Conservation (phyloP, 1,140 invertebrate genomes). For the Paramacrobiotus metropolitanus region DNA sequence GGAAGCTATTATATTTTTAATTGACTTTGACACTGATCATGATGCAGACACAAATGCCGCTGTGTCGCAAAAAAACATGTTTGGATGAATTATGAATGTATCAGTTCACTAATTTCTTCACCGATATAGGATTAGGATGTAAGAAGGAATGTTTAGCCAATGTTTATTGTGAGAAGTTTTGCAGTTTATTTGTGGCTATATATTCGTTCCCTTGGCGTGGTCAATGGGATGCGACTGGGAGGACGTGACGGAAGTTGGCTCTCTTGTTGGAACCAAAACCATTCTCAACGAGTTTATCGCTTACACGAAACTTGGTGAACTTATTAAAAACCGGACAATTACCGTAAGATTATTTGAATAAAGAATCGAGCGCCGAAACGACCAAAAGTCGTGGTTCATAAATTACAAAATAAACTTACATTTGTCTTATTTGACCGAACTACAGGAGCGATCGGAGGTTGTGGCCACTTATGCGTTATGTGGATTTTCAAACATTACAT, state of each 20-base stretch:
- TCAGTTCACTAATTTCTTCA: no score
- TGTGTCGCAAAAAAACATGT: no score
- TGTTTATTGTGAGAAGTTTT: slow-evolving; percentile 10
- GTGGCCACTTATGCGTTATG: slow-evolving; percentile 83
- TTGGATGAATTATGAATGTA: no score
- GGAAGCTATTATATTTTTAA: no score
- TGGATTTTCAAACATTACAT: slow-evolving; percentile 77
- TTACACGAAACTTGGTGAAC: slow-evolving; percentile 44
- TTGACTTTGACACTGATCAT: no score
- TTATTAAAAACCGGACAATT: slow-evolving; percentile 30
- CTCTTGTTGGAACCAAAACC: slow-evolving; percentile 62
- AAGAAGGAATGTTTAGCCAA: not conserved
- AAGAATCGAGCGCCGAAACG: not conserved
- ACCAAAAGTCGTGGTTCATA: no score
- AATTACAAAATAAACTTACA: no score
- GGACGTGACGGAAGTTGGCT: slow-evolving; percentile 49
- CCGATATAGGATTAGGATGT: not conserved
- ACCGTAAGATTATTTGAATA: slow-evolving; percentile 27
- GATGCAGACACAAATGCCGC: no score
- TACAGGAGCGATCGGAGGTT: slow-evolving; percentile 40
- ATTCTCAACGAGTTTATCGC: slow-evolving; percentile 79
- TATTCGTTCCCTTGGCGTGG: slow-evolving; percentile 62
- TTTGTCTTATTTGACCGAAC: slow-evolving; percentile 6
- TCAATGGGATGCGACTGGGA: slow-evolving; percentile 50
- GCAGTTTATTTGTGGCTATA: slow-evolving; percentile 50